Conservation (phyloP, 2,888 invertebrate genomes). For the Alentia gelatinosa region DNA sequence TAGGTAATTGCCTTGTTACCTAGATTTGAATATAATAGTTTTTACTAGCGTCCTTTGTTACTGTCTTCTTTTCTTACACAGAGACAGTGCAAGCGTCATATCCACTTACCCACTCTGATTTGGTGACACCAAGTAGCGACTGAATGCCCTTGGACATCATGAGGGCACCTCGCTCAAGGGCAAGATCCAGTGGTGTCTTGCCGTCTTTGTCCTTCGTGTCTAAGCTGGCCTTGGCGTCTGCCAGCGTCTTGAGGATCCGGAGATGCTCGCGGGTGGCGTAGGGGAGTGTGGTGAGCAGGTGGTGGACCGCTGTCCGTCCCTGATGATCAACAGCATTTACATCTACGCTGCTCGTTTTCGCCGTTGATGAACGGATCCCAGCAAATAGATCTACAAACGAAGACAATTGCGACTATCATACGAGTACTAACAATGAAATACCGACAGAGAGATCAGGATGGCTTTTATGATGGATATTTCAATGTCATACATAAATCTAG, state of each 20-base stretch:
- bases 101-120: slow-evolving; percentile 67
- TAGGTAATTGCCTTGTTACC: too few species aligned
- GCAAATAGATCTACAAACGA: slow-evolving; percentile 38
- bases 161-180: slow-evolving; percentile 70
- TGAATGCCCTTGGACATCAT: slow-evolving; percentile 68
- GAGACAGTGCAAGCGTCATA: too few species aligned
- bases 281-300: slow-evolving; percentile 77
- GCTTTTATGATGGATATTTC: too few species aligned
- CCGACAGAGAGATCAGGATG: too few species aligned
- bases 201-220: slow-evolving; percentile 75
- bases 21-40: too few species aligned
- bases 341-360: slow-evolving; percentile 73
- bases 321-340: slow-evolving; percentile 74
- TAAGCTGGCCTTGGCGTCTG: slow-evolving; percentile 75
- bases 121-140: background rate
- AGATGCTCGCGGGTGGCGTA: slow-evolving; percentile 79
- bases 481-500: too few species aligned
- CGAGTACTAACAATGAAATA: too few species aligned
- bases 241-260: slow-evolving; percentile 77
- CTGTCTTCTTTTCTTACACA: too few species aligned
- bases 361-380: background rate
- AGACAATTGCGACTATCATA: too few species aligned
- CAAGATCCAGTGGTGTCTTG: slow-evolving; percentile 72
- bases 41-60: too few species aligned
- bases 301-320: slow-evolving; percentile 80